phyloP scores from a whole-genome alignment of 2,797 vertebrate genomes.

The Rousettus madagascariensis region DNA sequence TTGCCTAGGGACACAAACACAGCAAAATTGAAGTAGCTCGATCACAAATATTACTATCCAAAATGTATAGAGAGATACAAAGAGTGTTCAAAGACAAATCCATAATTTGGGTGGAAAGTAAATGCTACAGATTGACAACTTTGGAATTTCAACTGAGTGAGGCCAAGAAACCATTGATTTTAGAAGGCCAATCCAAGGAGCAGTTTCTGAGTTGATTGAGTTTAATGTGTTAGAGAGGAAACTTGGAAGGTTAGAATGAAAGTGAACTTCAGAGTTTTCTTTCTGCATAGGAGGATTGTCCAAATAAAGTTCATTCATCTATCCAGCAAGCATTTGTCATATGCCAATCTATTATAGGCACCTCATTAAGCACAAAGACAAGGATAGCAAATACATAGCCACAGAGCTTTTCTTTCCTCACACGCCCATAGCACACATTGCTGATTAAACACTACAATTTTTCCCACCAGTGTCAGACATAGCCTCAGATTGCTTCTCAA shows the following conservation, averaged over 20 bases:
- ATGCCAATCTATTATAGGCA: neutral
- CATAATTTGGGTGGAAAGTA: neutral
- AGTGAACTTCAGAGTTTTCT: neutral
- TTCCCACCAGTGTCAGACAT: neutral
- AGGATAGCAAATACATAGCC: neutral
- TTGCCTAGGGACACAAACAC: neutral
- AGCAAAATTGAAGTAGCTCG: neutral
- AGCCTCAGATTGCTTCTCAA: neutral
- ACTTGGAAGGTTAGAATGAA: neutral
- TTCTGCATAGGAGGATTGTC: neutral
- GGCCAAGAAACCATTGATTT: neutral
- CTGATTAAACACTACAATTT: neutral
- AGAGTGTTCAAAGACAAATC: neutral
- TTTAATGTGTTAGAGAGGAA: neutral
- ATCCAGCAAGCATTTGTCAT: neutral
- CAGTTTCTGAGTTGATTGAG: neutral
- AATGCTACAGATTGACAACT: neutral
- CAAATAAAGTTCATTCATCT: neutral
- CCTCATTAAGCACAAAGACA: neutral
- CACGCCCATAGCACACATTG: neutral
- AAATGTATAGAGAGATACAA: neutral
- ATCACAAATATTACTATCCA: neutral
- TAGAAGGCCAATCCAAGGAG: neutral
- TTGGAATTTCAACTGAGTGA: neutral
- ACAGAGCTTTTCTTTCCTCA: neutral